A percentile compares a stretch with the other conserved stretches of the same genome.
Evolutionary conservation across 2,113 vertebrate genomes (phyloP).

Genomic region (Malurus melanocephalus): DNA sequence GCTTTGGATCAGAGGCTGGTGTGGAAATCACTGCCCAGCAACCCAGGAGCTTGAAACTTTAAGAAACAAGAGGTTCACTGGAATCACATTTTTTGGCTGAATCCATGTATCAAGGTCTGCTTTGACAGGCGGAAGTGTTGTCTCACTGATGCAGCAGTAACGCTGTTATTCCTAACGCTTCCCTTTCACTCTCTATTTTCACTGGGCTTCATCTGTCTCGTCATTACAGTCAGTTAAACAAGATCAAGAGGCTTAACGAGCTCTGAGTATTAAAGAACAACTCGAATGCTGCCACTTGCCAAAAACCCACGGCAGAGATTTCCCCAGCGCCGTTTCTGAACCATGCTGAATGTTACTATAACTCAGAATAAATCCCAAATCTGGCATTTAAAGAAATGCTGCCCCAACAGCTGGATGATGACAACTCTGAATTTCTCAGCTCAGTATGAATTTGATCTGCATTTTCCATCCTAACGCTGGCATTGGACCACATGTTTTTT

Average conservation of each 20-base stretch:
- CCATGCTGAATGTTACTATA: fast-evolving
- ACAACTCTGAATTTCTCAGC: background rate
- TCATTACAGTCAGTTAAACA: background rate
- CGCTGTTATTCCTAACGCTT: background rate
- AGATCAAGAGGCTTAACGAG: slow-evolving; percentile 7
- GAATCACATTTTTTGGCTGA: background rate
- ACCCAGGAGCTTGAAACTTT: background rate
- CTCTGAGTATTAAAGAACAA: background rate
- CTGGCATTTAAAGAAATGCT: background rate
- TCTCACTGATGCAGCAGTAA: background rate
- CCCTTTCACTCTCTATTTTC: background rate
- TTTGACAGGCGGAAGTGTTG: background rate
- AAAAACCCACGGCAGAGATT: background rate
- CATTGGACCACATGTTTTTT: background rate
- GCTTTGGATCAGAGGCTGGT: background rate
- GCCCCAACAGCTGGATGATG: background rate
- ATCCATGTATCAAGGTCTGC: fast-evolving
- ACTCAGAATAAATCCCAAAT: background rate
- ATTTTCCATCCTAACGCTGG: background rate
- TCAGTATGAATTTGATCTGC: background rate
- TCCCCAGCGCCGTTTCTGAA: background rate
- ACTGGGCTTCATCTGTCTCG: background rate
- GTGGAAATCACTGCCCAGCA: background rate
- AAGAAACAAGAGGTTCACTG: background rate
- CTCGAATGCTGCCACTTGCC: background rate